phyloP scores from a whole-genome alignment of 2,113 vertebrate genomes.

The Cercopithecus mona region DNA sequence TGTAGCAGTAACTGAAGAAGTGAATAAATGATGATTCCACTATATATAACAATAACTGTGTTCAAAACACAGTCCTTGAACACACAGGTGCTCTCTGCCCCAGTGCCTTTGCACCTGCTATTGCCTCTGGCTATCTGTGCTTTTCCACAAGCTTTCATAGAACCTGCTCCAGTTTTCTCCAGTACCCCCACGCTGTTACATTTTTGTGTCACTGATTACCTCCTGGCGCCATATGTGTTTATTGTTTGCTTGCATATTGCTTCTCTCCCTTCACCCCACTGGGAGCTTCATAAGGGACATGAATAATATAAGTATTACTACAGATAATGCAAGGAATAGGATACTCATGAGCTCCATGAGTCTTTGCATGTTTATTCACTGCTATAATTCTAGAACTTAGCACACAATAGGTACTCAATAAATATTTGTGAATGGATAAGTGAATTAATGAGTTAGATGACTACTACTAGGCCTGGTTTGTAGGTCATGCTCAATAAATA shows the following conservation, averaged over 20 bases:
- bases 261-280: background rate
- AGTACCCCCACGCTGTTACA: too few species aligned
- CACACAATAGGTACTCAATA: background rate
- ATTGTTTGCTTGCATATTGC: background rate
- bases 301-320: too few species aligned
- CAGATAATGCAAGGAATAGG: background rate
- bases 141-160: background rate
- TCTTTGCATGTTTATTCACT: background rate
- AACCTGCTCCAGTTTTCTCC: background rate
- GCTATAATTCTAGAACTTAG: background rate
- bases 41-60: too few species aligned
- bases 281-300: background rate
- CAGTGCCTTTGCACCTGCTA: background rate
- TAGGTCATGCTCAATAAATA: background rate
- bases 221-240: background rate
- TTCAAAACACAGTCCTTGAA: background rate
- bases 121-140: background rate
- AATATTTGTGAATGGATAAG: background rate
- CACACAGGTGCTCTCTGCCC: background rate
- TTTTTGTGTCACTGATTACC: background rate
- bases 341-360: background rate
- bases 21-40: too few species aligned
- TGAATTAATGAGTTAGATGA: background rate
- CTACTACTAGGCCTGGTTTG: background rate
- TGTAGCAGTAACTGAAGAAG: background rate